Base-by-base conservation (phyloP, 2,797 vertebrate genomes). In the Buphagus erythrorhynchus region DNA sequence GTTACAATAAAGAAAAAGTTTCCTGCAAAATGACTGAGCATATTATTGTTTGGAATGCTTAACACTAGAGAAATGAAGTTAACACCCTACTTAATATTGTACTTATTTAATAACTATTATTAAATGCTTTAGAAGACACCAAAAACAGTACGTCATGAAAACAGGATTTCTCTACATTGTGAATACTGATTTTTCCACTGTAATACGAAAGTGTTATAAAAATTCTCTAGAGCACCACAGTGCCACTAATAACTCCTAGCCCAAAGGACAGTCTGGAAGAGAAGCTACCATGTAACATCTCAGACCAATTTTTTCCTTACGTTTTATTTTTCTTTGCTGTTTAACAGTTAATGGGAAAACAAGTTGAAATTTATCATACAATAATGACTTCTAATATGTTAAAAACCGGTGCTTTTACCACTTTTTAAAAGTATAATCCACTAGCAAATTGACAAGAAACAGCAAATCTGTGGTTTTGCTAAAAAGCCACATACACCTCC, bases 401-500 rank as follows among this genome's bases (percentile, higher is more conserved):
- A 79, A 69, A 18, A 51, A 66, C 49, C 19, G 36, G 14, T 38
- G 10, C 8, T 84, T 85, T 68, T 40, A 69, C 20, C 1, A 2
- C 16, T 65, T 83, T 72, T 16, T 1, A 58, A 14, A 81, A 75
- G 26, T 24, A 45, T 28, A 85, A 68, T n/a, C 31, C 52, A 74
- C 52, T 9, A 65, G 31, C 16, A 86, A 75, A 57, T 43, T 38
- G 35, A 54, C 72, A 61, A 57, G 42, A 82, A 86, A 52, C 19
- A 67, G 65, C 16, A 67, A 36, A 80, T 42, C 48, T 35, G 14
- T 26, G 18, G 26, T 83, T 72, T 46, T 18, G 25, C 17, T 55
- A n/a, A 83, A 74, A 86, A 66, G 33, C 14, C 25, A 29, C 0
- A 2, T 7, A 20, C 10, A 25, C 5, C 5, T 52, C 46, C 1